Evolutionary conservation across 1,140 invertebrate genomes (phyloP).

Genomic region (Cydia fagiglandana): DNA sequence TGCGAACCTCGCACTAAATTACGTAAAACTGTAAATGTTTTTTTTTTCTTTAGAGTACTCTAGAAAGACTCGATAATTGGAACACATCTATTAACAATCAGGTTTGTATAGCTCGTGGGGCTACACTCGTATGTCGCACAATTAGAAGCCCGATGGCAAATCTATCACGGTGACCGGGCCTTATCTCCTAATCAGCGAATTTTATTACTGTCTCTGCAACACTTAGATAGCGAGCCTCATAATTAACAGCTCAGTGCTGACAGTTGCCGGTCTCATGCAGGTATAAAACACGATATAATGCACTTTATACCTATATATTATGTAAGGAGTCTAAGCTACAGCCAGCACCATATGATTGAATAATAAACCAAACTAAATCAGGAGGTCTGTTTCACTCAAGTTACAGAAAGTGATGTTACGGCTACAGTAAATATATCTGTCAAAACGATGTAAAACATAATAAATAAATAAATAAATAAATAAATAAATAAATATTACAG

Average conservation of each 20-base stretch:
- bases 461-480: no score
- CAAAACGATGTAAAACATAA: neutral
- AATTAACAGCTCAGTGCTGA: slow-evolving; percentile 13
- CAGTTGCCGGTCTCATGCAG: neutral
- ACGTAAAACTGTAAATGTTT: slow-evolving; percentile 58
- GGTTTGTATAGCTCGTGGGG: slow-evolving; percentile 40
- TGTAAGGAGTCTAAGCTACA: neutral
- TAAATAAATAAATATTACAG: no score
- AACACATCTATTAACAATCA: slow-evolving; percentile 48
- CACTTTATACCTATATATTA: neutral
- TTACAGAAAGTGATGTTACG: neutral
- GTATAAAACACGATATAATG: neutral
- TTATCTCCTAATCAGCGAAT: slow-evolving; percentile 38
- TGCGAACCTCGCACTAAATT: slow-evolving; percentile 61
- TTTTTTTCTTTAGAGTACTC: slow-evolving; percentile 47
- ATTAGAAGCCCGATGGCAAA: slow-evolving; percentile 37
- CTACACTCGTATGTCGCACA: slow-evolving; percentile 26
- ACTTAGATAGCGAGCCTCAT: slow-evolving; percentile 34
- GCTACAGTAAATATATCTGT: no score
- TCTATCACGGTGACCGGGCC: slow-evolving; percentile 33
- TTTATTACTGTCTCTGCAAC: slow-evolving; percentile 39
- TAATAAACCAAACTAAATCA: neutral
- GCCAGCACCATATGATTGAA: neutral
- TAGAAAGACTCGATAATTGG: slow-evolving; percentile 58
- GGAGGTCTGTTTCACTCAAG: neutral